These are phyloP conservation scores for Cinara cedri DNA, from an alignment of 2,888 invertebrate genomes.

Conservation along the genomic window DNA sequence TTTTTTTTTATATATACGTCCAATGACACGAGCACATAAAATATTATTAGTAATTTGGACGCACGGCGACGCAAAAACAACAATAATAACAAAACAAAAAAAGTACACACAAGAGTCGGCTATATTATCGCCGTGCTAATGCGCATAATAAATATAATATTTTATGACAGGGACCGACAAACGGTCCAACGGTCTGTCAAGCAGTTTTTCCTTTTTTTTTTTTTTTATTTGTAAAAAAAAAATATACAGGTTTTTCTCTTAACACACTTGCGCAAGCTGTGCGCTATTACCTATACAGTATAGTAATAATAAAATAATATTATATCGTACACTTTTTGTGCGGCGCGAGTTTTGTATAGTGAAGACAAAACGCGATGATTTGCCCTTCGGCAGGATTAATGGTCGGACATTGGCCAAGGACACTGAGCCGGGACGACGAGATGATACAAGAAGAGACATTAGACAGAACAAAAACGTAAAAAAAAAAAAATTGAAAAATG, in stretches of 20 bases:
- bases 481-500: background rate
- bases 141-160: slow-evolving; percentile 3
- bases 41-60: slow-evolving; percentile 14
- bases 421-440: background rate
- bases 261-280: background rate
- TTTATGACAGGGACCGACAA: slow-evolving; percentile 49
- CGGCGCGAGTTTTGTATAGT: background rate
- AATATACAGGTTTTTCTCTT: background rate
- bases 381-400: slow-evolving; percentile 51
- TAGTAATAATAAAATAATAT: background rate
- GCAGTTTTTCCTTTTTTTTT: background rate
- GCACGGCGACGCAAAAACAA: background rate
- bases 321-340: background rate
- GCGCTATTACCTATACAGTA: background rate
- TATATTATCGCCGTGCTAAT: background rate
- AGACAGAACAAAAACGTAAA: background rate
- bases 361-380: slow-evolving; percentile 45
- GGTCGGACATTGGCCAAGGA: slow-evolving; percentile 38
- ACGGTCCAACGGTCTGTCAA: background rate
- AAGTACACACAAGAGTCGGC: background rate
- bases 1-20: background rate
- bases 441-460: background rate
- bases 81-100: too few species aligned
- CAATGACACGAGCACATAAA: background rate
- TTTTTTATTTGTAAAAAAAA: slow-evolving; percentile 2